Base-by-base conservation (phyloP, 1,140 invertebrate species). In the Leguminivora glycinivorella region DNA sequence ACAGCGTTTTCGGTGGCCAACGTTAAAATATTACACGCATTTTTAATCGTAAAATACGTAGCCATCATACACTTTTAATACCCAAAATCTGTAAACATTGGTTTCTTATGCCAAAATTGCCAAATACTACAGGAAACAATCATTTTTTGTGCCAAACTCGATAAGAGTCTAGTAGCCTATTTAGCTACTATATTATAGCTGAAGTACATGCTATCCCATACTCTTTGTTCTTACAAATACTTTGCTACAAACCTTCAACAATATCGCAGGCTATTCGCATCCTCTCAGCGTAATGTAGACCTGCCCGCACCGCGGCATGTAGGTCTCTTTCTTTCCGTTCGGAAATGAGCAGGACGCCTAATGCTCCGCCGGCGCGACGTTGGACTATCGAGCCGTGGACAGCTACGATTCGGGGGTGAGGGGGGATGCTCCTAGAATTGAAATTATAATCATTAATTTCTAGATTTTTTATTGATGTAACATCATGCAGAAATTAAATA, bases 321-420 rank as follows among this genome's bases (percentile, higher is more conserved):
- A 98, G 92, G 92, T 98, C 97, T 73, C 95, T 92, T 43, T 93
- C 93, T 83, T 96, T 92, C 9, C 95, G 90, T 83, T 94, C 94
- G 85, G 97, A 97, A 31, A 98, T 94, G 2, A 98, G 92, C 19
- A 97, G 92, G 68, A 98, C 97, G 56, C 96, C 95, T n/a, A 95
- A 95, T 34, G 93, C 93, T 0, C 73, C 66, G 52, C 78, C 69
- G 67, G 77, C 34, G 69, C 70, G 38, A 3, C 85, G 94, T 91
- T 98, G 96, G 70, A 98, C 96, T 12, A 98, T 94, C 4, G 96
- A 97, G 12, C 97, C 97, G 29, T 95, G 89, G 40, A 98, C 92
- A 71, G 94, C 94, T 0, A 98, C 96, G 70, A 98, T 96, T 68
- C 96, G 93, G 14, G 96, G 95, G 90, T 98, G 97, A 76, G 96